Evolutionary conservation across 2,797 vertebrate genomes (phyloP), one percentile per base, ranked within the genome.

Genomic region (Betta splendens): DNA sequence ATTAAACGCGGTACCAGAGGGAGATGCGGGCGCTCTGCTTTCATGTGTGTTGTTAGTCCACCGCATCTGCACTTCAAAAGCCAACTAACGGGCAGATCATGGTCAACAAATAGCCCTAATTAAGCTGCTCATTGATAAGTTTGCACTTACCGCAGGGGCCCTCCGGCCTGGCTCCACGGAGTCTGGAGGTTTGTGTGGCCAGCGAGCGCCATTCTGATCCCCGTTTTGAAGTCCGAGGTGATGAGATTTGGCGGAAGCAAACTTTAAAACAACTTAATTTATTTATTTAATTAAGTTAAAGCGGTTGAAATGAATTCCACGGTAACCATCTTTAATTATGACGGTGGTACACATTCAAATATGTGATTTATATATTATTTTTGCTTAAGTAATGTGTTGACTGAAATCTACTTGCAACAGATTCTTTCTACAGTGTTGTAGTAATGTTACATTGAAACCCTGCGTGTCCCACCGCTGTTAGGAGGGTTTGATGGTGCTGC

Each of bases 101-200:
- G 80, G 84, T 66, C 73, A 43, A 87, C 89, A 91, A 92, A 90
- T 91, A 90, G 86, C 86, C 82, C 81, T 75, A 86, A 90, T 90
- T 87, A 89, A 86, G 59, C 26, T n/a, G 15, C 57, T 62, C 75
- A 86, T 83, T 89, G 86, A 86, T 84, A 84, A 85, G 83, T 89
- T 91, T 81, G 89, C 88, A 83, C 74, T 67, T 61, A 64, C 69
- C 23, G 18, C 79, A 69, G 83, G 83, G 60, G 69, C 64, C 55
- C 54, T 7, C 38, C 10, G 50, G 62, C 72, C 70, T 26, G 92
- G 91, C 91, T 92, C 92, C 92, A 84, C 46, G 66, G 57, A 83
- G 92, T 93, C 91, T 93, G 88, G 60, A 32, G 5, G 44, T 72
- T 48, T 89, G 87, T 88, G 38, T 87, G 77, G 29, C 11, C 12